Evolutionary conservation across 2,797 vertebrate species (phyloP).

Genomic region (Eulemur mongoz): DNA sequence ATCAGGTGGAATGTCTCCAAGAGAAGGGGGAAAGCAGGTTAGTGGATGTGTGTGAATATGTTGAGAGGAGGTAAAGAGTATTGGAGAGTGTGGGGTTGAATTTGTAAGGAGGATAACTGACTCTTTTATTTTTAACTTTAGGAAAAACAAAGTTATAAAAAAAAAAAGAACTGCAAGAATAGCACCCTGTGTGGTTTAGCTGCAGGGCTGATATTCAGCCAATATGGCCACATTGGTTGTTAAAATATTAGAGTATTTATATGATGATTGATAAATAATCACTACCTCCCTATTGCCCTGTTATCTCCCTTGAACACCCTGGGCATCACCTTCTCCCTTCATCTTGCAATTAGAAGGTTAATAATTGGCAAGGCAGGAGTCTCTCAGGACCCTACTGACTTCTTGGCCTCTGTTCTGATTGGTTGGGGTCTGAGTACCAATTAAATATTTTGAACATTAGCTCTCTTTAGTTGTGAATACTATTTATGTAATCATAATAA

Average conservation of each 20-base stretch:
- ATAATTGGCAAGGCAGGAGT: not conserved
- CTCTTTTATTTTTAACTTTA: not conserved
- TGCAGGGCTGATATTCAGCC: not conserved
- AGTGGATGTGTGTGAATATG: not conserved
- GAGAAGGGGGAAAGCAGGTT: not conserved
- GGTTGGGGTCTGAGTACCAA: not conserved
- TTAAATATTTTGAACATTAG: constrained; percentile 48
- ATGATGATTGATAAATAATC: not conserved
- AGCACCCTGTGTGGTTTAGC: not conserved
- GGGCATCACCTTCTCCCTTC: not conserved
- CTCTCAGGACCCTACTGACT: not conserved
- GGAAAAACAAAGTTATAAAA: not conserved
- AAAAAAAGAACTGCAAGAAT: not conserved
- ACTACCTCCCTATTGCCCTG: not conserved
- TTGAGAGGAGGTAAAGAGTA: not conserved
- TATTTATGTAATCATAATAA: constrained; percentile 6
- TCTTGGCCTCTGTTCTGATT: constrained; percentile 23
- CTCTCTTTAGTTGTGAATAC: constrained; percentile 24
- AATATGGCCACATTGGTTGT: not conserved
- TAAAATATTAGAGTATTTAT: constrained; percentile 3
- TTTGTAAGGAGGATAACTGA: not conserved
- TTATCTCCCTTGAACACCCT: not conserved
- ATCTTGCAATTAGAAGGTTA: not conserved
- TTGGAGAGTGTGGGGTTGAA: not conserved
- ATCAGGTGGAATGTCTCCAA: not conserved